Evolutionary conservation across 2,888 invertebrate genomes (phyloP).

Genomic region (Stenolophus ochropezus): DNA sequence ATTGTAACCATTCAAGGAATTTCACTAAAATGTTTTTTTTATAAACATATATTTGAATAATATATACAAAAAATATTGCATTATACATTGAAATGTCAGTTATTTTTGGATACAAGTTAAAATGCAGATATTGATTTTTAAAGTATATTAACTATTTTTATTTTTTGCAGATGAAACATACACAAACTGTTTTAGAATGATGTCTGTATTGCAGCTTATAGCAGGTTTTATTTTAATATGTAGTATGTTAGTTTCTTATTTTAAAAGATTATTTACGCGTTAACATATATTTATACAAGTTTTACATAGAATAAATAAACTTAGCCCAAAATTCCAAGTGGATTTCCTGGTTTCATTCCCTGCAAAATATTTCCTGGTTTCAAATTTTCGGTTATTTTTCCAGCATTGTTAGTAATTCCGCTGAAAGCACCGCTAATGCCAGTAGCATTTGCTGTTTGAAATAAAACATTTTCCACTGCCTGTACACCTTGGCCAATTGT

Average conservation of each 20-base stretch:
- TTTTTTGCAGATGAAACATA: slow-evolving; percentile 69
- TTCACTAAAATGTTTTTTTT: too few relatives aligned
- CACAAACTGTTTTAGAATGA: slow-evolving; percentile 68
- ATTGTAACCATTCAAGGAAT: background rate
- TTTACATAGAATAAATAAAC: background rate
- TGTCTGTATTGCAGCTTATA: slow-evolving; percentile 70
- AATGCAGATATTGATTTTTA: background rate
- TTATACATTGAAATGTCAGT: background rate
- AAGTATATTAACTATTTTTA: slow-evolving; percentile 22
- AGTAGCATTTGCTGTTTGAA: slow-evolving; percentile 61
- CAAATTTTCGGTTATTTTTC: background rate
- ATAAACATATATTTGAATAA: too few relatives aligned
- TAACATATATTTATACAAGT: background rate
- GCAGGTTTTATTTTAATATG: slow-evolving; percentile 70
- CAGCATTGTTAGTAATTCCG: background rate
- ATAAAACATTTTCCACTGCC: slow-evolving; percentile 63
- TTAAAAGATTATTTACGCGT: slow-evolving; percentile 4
- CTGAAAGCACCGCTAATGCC: background rate
- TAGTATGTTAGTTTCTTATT: slow-evolving; percentile 56
- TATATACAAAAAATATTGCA: background rate
- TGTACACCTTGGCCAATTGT: slow-evolving; percentile 36
- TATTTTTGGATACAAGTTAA: background rate
- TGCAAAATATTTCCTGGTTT: background rate
- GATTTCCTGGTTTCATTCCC: background rate
- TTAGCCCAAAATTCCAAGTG: background rate